Base-by-base conservation (phyloP, 2,113 vertebrate genomes). In the Bambusicola thoracicus region DNA sequence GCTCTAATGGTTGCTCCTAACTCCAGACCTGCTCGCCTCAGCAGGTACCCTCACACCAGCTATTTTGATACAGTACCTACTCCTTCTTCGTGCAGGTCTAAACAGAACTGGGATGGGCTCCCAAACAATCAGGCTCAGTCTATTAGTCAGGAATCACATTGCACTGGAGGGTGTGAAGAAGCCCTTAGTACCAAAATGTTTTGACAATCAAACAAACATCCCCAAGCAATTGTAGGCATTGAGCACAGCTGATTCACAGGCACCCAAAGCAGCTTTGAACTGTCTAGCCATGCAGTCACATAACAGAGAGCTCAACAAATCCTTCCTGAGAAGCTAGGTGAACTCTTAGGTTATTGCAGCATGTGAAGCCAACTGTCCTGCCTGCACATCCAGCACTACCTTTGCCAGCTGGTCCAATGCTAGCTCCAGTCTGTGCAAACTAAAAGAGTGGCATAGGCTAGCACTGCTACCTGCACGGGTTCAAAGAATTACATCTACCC, bases 151-250 rank as follows among this genome's bases (percentile, higher is more conserved):
- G 59, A 70, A 85, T 82, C 84, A 81, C 43, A n/a, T 88, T 41
- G 0, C 49, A 80, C 21, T 13, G 11, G 49, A 58, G 67, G 48
- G 46, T 53, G 62, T 59, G 72, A 91, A 91, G 58, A 69, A 46
- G 74, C 13, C 63, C 75, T 93, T 94, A 68, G 92, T 73, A 87
- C 61, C 85, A 91, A 93, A 92, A 85, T 85, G 56, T 93, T 94
- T 92, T 94, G 91, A 92, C 89, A 91, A 91, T 96, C 85, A 87
- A 87, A 81, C 69, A 93, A 81, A 95, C 79, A 90, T 90, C 68
- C 94, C 76, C 68, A 83, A 78, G 61, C 7, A n/a, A 67, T 85
- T 77, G 67, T 2, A 67, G 68, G 76, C 90, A 93, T 44, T 0
- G 1, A 88, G 79, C 85, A 81, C 85, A 94, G 92, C 79, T 94